phyloP scores from a whole-genome alignment of 2,888 invertebrate genomes.

The Lordiphosa fenestrarum region DNA sequence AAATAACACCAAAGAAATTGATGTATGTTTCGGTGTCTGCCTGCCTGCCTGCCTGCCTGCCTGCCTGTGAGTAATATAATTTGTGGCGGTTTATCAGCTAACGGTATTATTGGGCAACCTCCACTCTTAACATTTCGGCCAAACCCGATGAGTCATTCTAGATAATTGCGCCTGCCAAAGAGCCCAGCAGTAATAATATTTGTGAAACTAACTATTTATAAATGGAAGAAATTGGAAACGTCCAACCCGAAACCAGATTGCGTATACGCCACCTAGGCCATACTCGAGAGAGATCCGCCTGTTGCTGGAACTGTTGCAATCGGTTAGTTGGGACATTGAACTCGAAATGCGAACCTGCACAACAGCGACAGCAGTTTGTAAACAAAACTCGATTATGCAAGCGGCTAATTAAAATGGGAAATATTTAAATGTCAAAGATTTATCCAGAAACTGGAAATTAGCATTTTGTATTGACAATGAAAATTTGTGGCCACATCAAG shows the following conservation, averaged over 20 bases:
- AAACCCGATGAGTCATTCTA: slow-evolving; percentile 67
- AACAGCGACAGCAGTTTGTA: slow-evolving; percentile 49
- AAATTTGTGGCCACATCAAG: slow-evolving; percentile 12
- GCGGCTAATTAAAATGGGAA: slow-evolving; percentile 71
- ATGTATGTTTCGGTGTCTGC: slow-evolving; percentile 29
- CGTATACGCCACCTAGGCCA: slow-evolving; percentile 47
- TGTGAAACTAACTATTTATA: slow-evolving; percentile 47
- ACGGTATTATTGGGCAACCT: slow-evolving; percentile 73
- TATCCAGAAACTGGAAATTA: slow-evolving; percentile 13
- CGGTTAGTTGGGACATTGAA: slow-evolving; percentile 67
- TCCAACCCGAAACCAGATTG: slow-evolving; percentile 32
- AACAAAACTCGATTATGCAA: slow-evolving; percentile 70
- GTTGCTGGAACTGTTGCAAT: slow-evolving; percentile 68
- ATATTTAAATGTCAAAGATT: slow-evolving; percentile 58
- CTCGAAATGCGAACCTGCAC: slow-evolving; percentile 66
- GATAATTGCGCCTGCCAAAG: slow-evolving; percentile 64
- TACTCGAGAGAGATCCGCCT: slow-evolving; percentile 63
- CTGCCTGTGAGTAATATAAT: slow-evolving; percentile 54
- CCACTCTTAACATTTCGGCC: slow-evolving; percentile 52
- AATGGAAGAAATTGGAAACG: slow-evolving; percentile 27
- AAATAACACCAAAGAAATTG: slow-evolving; percentile 33
- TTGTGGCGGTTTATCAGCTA: slow-evolving; percentile 75
- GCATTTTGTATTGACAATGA: slow-evolving; percentile 21
- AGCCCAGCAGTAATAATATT: slow-evolving; percentile 44
- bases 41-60: slow-evolving; percentile 9